These are phyloP conservation scores for Rhynchopsitta pachyrhyncha DNA, from an alignment of 2,113 vertebrate genomes.

Conservation along the genomic window DNA sequence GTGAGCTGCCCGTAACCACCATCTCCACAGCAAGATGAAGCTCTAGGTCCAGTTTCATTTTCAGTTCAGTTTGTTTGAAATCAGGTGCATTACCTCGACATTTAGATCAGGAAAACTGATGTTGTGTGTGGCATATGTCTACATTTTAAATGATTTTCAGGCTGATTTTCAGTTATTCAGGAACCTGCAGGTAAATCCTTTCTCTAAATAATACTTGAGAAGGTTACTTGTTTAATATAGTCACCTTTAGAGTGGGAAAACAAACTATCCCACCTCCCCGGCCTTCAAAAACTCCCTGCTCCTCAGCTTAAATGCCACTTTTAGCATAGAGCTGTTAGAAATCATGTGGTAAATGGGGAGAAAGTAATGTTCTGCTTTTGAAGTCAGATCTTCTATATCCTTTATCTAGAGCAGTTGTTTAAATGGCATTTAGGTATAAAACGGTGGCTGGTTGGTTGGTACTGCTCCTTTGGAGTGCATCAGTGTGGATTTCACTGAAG, in stretches of 20 bases:
- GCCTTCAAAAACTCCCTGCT: background rate
- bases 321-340: background rate
- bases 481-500: background rate
- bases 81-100: background rate
- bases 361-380: background rate
- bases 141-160: background rate
- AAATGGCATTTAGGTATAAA: background rate
- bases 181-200: background rate
- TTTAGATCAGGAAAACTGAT: background rate
- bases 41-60: background rate
- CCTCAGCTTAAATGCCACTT: background rate
- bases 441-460: background rate
- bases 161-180: background rate
- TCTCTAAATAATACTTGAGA: background rate
- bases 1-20: background rate
- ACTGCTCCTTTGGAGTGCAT: background rate
- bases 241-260: background rate
- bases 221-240: background rate
- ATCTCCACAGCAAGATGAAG: fast-evolving
- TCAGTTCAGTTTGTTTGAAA: background rate
- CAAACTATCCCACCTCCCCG: background rate
- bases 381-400: background rate
- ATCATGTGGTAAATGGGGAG: background rate
- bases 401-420: background rate
- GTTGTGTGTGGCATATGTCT: background rate